A percentile compares a stretch with the other conserved stretches of the same genome.
These are phyloP conservation scores for Pseudococcus viburni DNA, from an alignment of 2,888 invertebrate genomes.

Conservation along the genomic window DNA sequence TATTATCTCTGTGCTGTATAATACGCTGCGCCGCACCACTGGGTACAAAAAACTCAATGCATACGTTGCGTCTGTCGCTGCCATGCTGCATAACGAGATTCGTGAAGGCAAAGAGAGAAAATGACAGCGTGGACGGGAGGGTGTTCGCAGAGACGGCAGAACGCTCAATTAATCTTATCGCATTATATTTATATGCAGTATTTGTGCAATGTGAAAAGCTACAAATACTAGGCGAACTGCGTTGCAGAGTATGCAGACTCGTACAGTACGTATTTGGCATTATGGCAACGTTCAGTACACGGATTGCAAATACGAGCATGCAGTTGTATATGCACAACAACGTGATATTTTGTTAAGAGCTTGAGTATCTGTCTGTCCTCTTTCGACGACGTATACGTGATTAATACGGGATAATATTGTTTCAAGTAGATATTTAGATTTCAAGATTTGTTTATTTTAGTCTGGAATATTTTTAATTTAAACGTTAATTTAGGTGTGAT, in stretches of 20 bases:
- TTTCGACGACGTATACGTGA: background rate
- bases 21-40: background rate
- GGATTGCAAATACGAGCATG: background rate
- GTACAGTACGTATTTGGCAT: background rate
- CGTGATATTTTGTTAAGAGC: background rate
- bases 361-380: background rate
- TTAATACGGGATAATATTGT: background rate
- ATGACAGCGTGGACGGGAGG: background rate
- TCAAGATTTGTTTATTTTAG: background rate
- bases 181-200: constrained; percentile 53
- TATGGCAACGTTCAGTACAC: background rate
- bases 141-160: background rate
- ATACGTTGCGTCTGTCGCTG: background rate
- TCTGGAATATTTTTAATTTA: background rate
- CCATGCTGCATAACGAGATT: constrained; percentile 1
- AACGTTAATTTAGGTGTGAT: too few relatives aligned
- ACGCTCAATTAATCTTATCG: constrained; percentile 44
- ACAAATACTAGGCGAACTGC: background rate
- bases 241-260: background rate
- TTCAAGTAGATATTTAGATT: background rate
- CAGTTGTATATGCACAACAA: background rate
- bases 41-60: background rate
- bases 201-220: constrained; percentile 41
- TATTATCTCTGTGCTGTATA: background rate
- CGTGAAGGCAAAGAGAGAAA: background rate